Evolutionary conservation across 2,113 vertebrate genomes (phyloP).

Genomic region (Hypomesus transpacificus): DNA sequence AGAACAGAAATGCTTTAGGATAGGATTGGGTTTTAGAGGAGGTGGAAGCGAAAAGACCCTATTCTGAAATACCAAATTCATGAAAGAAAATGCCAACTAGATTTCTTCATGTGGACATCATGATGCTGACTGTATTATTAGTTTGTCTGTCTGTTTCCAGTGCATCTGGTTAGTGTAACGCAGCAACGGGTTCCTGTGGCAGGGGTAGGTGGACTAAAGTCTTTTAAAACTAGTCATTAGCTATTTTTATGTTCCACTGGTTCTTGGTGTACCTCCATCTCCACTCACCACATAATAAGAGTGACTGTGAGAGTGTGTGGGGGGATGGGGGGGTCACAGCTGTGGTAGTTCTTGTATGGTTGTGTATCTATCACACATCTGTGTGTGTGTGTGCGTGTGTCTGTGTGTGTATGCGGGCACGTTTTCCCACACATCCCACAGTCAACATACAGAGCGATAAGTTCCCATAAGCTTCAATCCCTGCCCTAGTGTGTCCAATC

Average conservation of each 20-base stretch:
- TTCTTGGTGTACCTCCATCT: slow-evolving; percentile 4
- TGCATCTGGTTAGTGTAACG: background rate
- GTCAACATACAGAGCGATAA: slow-evolving; percentile 22
- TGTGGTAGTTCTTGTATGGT: background rate
- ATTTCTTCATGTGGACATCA: too few species aligned
- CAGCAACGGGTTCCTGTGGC: background rate
- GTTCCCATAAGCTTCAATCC: slow-evolving; percentile 43
- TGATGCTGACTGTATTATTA: too few species aligned
- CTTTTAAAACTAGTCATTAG: slow-evolving; percentile 8
- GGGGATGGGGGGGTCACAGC: background rate
- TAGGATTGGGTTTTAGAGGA: too few species aligned
- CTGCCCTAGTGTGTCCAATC: background rate
- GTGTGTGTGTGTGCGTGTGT: background rate
- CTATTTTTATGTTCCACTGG: slow-evolving; percentile 10
- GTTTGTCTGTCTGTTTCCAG: background rate
- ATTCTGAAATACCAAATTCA: too few species aligned
- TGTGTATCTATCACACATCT: background rate
- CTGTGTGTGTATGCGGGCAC: background rate
- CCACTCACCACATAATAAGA: slow-evolving; percentile 3
- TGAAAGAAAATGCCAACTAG: too few species aligned
- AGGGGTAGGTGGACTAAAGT: background rate
- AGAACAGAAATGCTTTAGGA: too few species aligned
- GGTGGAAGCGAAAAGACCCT: too few species aligned
- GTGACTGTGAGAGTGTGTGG: slow-evolving; percentile 7
- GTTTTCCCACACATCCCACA: slow-evolving; percentile 37